Conservation (phyloP, 92 coral and sea anemone genomes). For the Porites cylindrica region DNA sequence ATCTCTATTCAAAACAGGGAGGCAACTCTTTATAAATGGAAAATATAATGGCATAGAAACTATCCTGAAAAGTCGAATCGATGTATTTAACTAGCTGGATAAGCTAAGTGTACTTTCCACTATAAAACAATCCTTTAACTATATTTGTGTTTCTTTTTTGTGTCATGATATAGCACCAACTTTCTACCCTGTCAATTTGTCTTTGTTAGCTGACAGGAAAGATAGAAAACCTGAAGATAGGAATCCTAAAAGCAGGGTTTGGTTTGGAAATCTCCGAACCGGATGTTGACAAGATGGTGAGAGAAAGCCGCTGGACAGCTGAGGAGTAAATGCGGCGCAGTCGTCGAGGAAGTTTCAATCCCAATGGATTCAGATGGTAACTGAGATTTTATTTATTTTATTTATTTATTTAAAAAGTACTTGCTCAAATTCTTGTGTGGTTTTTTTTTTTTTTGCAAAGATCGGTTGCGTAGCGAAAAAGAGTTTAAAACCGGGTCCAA, state of each 20-base stretch:
- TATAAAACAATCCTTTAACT: too few species aligned
- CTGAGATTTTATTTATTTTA: neutral
- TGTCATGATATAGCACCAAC: too few species aligned
- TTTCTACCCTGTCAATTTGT: neutral
- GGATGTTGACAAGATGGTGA: slow-evolving; percentile 83
- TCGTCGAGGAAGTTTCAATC: slow-evolving; percentile 81
- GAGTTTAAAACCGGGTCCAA: too few species aligned
- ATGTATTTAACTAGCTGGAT: too few species aligned
- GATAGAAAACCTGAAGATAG: slow-evolving; percentile 72
- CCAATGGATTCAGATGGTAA: slow-evolving; percentile 87
- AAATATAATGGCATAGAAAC: too few species aligned
- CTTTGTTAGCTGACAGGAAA: slow-evolving; percentile 73
- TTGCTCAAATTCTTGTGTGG: too few species aligned
- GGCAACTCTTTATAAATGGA: too few species aligned
- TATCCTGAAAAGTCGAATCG: too few species aligned
- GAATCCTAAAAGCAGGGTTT: slow-evolving; percentile 87
- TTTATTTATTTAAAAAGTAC: neutral
- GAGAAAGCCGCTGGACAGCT: slow-evolving; percentile 66
- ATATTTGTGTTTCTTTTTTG: too few species aligned
- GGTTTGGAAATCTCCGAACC: slow-evolving; percentile 70
- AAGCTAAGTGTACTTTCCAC: too few species aligned
- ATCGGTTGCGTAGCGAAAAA: too few species aligned
- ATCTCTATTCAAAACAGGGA: too few species aligned
- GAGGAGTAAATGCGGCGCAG: slow-evolving; percentile 63
- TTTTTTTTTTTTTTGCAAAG: neutral